A percentile compares a stretch with the other conserved stretches of the same genome.
Conservation (phyloP, 37 sponge, comb jelly and placozoan species). For the Diacarnus erythraeanus region DNA sequence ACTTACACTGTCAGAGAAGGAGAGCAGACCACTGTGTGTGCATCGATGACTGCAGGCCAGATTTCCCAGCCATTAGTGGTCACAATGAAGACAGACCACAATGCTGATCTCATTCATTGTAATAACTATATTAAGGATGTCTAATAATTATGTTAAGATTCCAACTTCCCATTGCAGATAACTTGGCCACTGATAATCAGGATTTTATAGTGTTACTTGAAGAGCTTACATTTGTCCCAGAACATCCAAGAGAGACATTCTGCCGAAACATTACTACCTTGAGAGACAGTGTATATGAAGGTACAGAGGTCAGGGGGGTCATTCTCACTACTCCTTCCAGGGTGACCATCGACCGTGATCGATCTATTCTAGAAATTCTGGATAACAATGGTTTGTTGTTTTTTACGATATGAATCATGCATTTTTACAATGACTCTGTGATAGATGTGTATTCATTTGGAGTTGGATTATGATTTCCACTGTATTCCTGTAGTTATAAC, state of each 20-base stretch:
- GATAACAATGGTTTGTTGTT: neutral
- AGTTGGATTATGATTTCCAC: too few relatives aligned
- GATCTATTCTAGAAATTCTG: neutral
- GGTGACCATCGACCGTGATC: neutral
- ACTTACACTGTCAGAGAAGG: slow-evolving; percentile 11
- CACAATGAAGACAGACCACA: neutral
- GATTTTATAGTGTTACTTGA: neutral
- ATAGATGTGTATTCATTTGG: too few relatives aligned
- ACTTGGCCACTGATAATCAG: neutral
- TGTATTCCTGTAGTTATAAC: too few relatives aligned
- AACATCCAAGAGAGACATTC: neutral
- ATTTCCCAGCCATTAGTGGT: slow-evolving; percentile 3
- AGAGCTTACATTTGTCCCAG: neutral
- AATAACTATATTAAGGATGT: too few relatives aligned
- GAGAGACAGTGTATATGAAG: slow-evolving; percentile 12
- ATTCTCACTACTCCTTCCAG: neutral
- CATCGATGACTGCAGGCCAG: neutral
- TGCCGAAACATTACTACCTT: neutral
- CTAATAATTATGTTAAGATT: too few relatives aligned
- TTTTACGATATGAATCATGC: too few relatives aligned
- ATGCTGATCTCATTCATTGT: too few relatives aligned
- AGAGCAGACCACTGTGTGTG: neutral
- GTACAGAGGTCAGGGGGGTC: neutral
- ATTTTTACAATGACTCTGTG: too few relatives aligned
- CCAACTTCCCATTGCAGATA: neutral